Evolutionary conservation across 1,140 invertebrate genomes (phyloP), one percentile per base, ranked within the genome.

Genomic region (Monomorium pharaonis): DNA sequence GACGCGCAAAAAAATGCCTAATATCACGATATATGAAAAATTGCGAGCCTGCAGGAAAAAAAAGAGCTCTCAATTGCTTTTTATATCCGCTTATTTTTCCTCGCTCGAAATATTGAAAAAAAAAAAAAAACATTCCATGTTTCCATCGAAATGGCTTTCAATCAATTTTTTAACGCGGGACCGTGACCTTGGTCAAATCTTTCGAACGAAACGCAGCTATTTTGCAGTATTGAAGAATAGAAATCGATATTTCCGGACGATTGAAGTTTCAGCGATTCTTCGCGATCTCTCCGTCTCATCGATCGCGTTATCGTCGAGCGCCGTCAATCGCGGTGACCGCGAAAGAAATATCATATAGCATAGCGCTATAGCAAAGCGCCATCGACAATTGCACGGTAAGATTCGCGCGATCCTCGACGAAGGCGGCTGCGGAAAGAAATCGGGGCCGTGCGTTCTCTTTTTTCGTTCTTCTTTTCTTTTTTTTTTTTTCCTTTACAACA

Each of bases 401-500:
- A 54, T 37, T 51, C 18, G 69, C 18, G 69, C 12, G 47, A 42
- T 27, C n/a, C 21, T 33, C 27, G 47, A 37, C 54, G 24, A 54
- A 76, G 18, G 33, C 56, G 21, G 21, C 54, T 16, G 56, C 58
- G 49, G 33, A 77, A 84, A 65, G 81, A 63, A 77, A 84, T 75
- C 27, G 72, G 33, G 74, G 74, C 60, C 44, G 72, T 30, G 56
- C 16, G 5, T 65, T 37, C 42, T 70, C 9, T 30, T 56, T 33
- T 60, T 5, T 37, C 37, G 33, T 33, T 33, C 5, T 33, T 33
- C 5, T 33, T 37, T 5, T 63, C 21, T 56, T 51, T 9, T n/a
- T 54, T 33, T 58, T 33, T 75, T 51, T 51, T 84, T 69, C 58
- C 49, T 16, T 21, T 21, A 33, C 58, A 44, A 51, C 44, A 76